Conservation (phyloP, 2,888 invertebrate genomes). For the Caenorhabditis macrosperma region DNA sequence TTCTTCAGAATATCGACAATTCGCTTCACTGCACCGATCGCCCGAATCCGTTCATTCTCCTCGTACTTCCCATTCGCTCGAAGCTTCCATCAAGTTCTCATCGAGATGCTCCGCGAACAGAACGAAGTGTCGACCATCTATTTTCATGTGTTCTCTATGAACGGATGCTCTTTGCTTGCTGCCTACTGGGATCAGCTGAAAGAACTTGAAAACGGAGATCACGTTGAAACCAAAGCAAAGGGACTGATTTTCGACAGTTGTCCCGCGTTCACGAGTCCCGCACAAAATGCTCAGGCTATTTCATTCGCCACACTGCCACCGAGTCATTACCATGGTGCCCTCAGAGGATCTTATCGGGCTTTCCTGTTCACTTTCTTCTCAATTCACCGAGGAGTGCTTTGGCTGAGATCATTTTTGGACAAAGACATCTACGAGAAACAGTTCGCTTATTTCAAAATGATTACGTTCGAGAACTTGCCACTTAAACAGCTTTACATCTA, state of each 20-base stretch:
- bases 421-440: constrained; percentile 71
- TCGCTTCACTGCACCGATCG: constrained; percentile 77
- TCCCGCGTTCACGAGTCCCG: constrained; percentile 76
- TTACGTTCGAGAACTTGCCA: constrained; percentile 72
- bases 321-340: constrained; percentile 62
- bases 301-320: constrained; percentile 75
- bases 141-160: constrained; percentile 71
- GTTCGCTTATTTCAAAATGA: constrained; percentile 76
- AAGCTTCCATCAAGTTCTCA: constrained; percentile 51
- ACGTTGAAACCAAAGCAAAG: constrained; percentile 63
- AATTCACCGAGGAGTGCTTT: constrained; percentile 71
- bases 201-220: constrained; percentile 54
- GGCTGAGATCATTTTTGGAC: constrained; percentile 73
- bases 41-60: constrained; percentile 71
- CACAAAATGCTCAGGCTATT: constrained; percentile 77
- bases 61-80: constrained; percentile 71
- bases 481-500: constrained; percentile 85
- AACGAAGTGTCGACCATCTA: constrained; percentile 27
- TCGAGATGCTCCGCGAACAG: constrained; percentile 29
- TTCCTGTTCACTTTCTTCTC: constrained; percentile 73
- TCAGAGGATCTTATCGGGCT: constrained; percentile 68
- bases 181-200: constrained; percentile 74
- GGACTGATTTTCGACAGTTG: constrained; percentile 78
- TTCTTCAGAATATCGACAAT: constrained; percentile 70
- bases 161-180: constrained; percentile 74